phyloP scores from a whole-genome alignment of 30 jellyfish, hydroid and myxozoan genomes.

The Hydra vulgaris region DNA sequence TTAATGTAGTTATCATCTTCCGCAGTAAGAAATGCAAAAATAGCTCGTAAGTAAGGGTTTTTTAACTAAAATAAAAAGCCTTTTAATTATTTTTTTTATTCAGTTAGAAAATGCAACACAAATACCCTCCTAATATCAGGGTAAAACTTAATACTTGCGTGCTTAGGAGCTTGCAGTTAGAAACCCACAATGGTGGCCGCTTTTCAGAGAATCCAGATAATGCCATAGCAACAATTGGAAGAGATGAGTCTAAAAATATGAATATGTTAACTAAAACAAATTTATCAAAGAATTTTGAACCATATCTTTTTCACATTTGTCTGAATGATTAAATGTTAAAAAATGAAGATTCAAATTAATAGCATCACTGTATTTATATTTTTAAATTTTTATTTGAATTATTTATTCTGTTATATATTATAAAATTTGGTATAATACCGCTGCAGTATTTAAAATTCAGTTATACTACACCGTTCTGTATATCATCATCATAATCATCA shows the following conservation, averaged over 20 bases:
- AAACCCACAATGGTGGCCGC: conserved; percentile 60
- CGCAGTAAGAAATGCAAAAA: conserved; percentile 82
- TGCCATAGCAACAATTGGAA: conserved; percentile 92
- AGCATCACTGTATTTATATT: no score
- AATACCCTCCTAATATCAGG: no score
- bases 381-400: no score
- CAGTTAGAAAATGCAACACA: not conserved
- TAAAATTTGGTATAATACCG: no score
- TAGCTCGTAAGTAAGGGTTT: conserved; percentile 81
- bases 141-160: conserved; percentile 43
- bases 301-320: no score
- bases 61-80: conserved; percentile 42
- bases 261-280: not conserved
- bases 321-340: no score
- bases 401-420: no score
- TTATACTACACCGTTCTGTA: no score
- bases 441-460: no score
- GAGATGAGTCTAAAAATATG: conserved; percentile 34
- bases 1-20: conserved; percentile 57
- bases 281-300: no score
- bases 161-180: conserved; percentile 62
- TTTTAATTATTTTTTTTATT: not conserved
- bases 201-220: conserved; percentile 70
- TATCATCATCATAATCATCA: no score
- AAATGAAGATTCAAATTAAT: no score